Conservation (phyloP, 2,888 invertebrate species). For the Drosophila melanosoma region DNA sequence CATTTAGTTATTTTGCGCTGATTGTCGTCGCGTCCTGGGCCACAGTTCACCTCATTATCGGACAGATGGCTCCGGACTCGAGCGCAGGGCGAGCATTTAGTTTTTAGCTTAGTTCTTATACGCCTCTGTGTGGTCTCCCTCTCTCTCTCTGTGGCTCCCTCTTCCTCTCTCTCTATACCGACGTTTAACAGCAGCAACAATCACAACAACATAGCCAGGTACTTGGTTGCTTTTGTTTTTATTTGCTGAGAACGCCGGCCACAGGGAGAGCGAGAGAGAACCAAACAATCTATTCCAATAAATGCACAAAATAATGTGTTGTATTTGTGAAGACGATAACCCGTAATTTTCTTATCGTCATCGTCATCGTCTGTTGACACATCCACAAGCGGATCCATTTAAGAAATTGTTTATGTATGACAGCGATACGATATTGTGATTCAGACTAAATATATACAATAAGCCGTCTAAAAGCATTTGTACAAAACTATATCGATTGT, state of each 20-base stretch:
- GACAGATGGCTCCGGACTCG: constrained; percentile 25
- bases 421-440: constrained; percentile 47
- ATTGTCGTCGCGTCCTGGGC: constrained; percentile 54
- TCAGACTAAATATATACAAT: constrained; percentile 11
- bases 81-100: constrained; percentile 72
- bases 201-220: constrained; percentile 32
- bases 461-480: constrained; percentile 42
- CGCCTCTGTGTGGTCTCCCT: constrained; percentile 49
- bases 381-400: constrained; percentile 24
- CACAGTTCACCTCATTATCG: constrained; percentile 13
- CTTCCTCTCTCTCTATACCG: constrained; percentile 6
- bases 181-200: constrained; percentile 24
- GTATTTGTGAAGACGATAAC: constrained; percentile 72
- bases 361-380: constrained; percentile 6
- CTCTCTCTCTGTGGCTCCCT: neutral
- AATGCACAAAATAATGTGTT: constrained; percentile 80
- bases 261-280: constrained; percentile 25
- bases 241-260: constrained; percentile 20
- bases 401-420: constrained; percentile 43
- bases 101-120: constrained; percentile 79
- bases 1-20: constrained; percentile 72
- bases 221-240: constrained; percentile 36
- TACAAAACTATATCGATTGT: constrained; percentile 43
- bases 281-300: constrained; percentile 77
- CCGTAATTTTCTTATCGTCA: constrained; percentile 32